Evolutionary conservation across 2,113 vertebrate species (phyloP).

Genomic region (Forbesichthys papilliferus): DNA sequence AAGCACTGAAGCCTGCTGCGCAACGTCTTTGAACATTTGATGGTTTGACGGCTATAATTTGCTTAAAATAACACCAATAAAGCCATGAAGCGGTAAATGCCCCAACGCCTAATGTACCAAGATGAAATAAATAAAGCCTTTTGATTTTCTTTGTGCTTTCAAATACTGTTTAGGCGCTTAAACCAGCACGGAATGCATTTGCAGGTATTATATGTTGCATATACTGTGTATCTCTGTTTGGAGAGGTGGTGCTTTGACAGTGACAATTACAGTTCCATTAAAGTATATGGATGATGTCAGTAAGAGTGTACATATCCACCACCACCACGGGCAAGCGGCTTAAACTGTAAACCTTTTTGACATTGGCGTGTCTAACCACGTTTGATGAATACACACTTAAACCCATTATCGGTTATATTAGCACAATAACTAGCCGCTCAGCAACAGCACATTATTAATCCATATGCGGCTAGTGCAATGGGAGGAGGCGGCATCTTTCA

Average conservation of each 20-base stretch:
- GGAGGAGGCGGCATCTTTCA: slow-evolving; percentile 52
- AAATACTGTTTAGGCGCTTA: slow-evolving; percentile 5
- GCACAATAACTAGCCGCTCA: slow-evolving; percentile 23
- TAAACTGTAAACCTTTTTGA: no score
- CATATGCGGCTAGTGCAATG: slow-evolving; percentile 36
- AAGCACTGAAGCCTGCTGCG: slow-evolving; percentile 41
- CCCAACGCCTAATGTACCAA: slow-evolving; percentile 52
- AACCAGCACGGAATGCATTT: slow-evolving; percentile 12
- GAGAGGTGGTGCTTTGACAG: not conserved
- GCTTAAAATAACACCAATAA: slow-evolving; percentile 72
- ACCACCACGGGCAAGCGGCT: no score
- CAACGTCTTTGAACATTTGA: slow-evolving; percentile 58
- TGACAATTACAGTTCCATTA: not conserved
- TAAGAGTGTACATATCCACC: no score
- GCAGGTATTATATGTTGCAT: slow-evolving; percentile 12
- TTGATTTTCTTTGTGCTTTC: slow-evolving; percentile 40
- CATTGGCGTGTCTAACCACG: slow-evolving; percentile 30
- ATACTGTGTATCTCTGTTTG: slow-evolving; percentile 10
- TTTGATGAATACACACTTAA: not conserved
- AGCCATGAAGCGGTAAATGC: slow-evolving; percentile 56
- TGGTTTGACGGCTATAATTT: slow-evolving; percentile 70
- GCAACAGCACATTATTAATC: slow-evolving; percentile 19
- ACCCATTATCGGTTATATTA: not conserved
- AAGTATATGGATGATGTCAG: not conserved
- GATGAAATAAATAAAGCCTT: slow-evolving; percentile 55